Evolutionary conservation across 2,113 vertebrate genomes (phyloP).

Genomic region (Pipra filicauda): DNA sequence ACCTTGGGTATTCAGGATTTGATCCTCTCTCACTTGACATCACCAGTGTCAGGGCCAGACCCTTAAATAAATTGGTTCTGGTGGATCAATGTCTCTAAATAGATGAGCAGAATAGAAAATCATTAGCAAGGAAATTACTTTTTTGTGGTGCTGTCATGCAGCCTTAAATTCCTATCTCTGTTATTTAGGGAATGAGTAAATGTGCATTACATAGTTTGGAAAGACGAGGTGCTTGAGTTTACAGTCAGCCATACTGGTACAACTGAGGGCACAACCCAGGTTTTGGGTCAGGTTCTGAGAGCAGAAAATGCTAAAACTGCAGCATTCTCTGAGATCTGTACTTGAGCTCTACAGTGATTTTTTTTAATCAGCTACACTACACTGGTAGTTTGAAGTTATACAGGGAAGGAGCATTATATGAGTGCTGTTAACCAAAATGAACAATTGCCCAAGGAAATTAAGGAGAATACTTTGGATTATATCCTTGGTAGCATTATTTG

Average conservation of each 20-base stretch:
- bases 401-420: background rate
- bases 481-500: background rate
- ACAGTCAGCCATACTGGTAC: background rate
- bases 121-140: background rate
- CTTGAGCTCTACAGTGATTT: background rate
- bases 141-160: background rate
- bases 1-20: background rate
- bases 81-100: background rate
- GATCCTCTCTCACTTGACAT: background rate
- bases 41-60: background rate
- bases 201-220: background rate
- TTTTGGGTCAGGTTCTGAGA: background rate
- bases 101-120: background rate
- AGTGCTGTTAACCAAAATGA: background rate
- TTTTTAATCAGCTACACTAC: background rate
- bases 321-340: background rate
- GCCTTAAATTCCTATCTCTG: background rate
- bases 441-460: background rate
- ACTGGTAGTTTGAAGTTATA: background rate
- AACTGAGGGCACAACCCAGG: background rate
- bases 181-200: background rate
- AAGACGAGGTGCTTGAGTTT: background rate
- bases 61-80: background rate
- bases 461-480: background rate
- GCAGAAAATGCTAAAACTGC: background rate